Evolutionary conservation across 2,888 invertebrate genomes (phyloP).

Genomic region (Oscheius myriophilus): DNA sequence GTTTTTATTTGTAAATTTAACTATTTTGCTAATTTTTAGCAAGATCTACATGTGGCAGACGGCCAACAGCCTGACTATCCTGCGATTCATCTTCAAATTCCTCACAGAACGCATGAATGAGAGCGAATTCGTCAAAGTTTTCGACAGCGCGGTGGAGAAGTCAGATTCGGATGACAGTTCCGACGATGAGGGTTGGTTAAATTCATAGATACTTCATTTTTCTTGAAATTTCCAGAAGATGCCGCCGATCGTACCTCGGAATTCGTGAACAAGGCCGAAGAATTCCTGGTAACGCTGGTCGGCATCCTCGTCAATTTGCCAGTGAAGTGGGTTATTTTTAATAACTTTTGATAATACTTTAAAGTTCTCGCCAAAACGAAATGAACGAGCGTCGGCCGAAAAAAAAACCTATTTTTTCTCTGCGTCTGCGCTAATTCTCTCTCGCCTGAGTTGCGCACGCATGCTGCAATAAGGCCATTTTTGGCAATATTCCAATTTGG

Average conservation of each 20-base stretch:
- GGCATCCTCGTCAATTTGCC: conserved; percentile 84
- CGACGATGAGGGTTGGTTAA: conserved; percentile 19
- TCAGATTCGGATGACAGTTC: conserved; percentile 28
- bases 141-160: conserved; percentile 29
- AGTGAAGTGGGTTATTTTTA: conserved; percentile 77
- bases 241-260: conserved; percentile 55
- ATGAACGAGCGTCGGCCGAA: too few species aligned
- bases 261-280: conserved; percentile 76
- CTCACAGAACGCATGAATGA: conserved; percentile 89
- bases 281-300: conserved; percentile 81
- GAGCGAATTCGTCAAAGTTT: conserved; percentile 79
- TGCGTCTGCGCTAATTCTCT: too few species aligned
- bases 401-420: too few species aligned
- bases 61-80: conserved; percentile 89
- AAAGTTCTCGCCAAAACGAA: too few species aligned
- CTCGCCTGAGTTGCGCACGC: too few species aligned
- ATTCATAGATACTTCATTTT: too few species aligned
- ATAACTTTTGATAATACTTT: neutral
- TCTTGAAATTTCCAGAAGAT: conserved; percentile 39
- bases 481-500: too few species aligned
- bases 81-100: conserved; percentile 84
- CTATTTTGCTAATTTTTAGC: conserved; percentile 72
- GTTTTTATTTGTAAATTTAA: conserved; percentile 57
- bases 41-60: conserved; percentile 89
- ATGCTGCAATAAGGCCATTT: too few species aligned